Conservation (phyloP, 2,797 vertebrate species). For the Mionectes olivaceus region DNA sequence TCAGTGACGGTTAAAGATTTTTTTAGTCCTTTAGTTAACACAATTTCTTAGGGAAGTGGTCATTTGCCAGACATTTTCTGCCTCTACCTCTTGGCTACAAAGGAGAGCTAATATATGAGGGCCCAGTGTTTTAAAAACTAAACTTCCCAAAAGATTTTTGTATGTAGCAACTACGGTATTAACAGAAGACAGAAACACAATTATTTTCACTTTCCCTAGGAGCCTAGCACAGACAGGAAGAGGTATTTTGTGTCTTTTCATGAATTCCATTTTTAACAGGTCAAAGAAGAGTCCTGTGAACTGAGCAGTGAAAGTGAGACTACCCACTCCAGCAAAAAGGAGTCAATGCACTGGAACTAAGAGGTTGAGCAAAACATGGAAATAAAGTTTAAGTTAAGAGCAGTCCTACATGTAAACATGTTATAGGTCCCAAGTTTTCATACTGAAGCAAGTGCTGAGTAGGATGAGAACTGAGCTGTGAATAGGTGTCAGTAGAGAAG, state of each 20-base stretch:
- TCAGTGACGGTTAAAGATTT: not conserved
- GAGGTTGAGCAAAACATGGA: not conserved
- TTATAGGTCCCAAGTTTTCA: not conserved
- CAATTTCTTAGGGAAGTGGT: not conserved
- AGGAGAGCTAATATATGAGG: not conserved
- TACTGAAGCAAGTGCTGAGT: not conserved
- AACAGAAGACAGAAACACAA: not conserved
- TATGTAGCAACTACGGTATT: not conserved
- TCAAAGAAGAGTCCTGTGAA: not conserved
- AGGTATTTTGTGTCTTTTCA: not conserved
- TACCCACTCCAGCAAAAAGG: fast-evolving
- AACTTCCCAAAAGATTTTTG: not conserved
- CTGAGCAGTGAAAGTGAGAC: not conserved
- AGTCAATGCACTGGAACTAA: not conserved
- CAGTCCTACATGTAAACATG: not conserved
- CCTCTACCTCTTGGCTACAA: not conserved
- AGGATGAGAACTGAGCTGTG: not conserved
- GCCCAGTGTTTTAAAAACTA: not conserved
- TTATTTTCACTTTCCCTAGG: not conserved
- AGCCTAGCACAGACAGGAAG: not conserved
- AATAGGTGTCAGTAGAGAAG: not conserved
- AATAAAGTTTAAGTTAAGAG: not conserved
- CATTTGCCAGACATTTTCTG: not conserved
- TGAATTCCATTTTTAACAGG: not conserved
- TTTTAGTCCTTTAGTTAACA: not conserved